Conservation (phyloP, 64 coral and sea anemone species). For the Orbicella faveolata region DNA sequence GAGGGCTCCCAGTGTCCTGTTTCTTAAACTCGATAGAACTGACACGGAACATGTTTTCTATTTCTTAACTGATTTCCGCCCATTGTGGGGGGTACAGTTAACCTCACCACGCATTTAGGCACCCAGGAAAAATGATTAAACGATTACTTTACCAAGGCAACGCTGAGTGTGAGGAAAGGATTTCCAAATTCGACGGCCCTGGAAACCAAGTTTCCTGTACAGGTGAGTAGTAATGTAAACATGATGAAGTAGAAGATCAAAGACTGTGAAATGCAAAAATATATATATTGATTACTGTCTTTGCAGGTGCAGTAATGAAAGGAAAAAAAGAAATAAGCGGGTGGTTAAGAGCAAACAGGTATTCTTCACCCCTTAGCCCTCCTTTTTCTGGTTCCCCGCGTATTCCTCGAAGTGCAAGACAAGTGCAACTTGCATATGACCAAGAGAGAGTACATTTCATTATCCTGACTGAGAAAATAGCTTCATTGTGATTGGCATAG, state of each 20-base stretch:
- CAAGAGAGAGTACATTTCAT: too few relatives aligned
- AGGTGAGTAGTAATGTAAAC: constrained; percentile 20
- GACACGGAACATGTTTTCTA: neutral
- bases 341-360: too few relatives aligned
- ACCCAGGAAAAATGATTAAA: neutral
- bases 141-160: neutral
- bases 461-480: too few relatives aligned
- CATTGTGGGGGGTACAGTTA: too few relatives aligned
- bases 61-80: too few relatives aligned
- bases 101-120: neutral
- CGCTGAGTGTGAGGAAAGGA: neutral
- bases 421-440: too few relatives aligned
- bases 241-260: constrained; percentile 5
- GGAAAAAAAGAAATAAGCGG: too few relatives aligned
- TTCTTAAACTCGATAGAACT: neutral
- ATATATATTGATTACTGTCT: neutral
- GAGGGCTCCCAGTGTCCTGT: neutral
- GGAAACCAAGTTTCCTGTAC: constrained; percentile 10
- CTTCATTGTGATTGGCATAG: too few relatives aligned
- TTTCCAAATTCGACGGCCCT: neutral
- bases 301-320: too few relatives aligned
- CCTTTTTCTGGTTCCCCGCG: too few relatives aligned
- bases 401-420: too few relatives aligned
- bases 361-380: too few relatives aligned
- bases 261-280: neutral